Conservation (phyloP, 2,888 invertebrate genomes). For the Alsophila aescularia region DNA sequence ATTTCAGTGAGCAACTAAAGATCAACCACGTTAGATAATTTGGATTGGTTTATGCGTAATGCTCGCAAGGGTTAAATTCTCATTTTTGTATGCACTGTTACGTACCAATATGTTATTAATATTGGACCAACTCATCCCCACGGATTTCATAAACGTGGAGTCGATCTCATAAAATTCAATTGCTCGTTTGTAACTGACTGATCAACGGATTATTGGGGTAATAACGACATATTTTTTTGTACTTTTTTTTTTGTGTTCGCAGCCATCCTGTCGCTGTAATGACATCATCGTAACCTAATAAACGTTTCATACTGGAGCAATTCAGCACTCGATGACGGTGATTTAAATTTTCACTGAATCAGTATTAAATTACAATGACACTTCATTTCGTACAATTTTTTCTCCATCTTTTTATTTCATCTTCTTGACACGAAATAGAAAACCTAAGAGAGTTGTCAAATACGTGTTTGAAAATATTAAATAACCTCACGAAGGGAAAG, state of each 20-base stretch:
- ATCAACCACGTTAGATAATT: slow-evolving; percentile 76
- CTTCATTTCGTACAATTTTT: too few relatives aligned
- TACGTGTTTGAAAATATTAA: slow-evolving; percentile 35
- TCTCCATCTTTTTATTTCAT: too few relatives aligned
- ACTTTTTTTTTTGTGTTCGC: not conserved
- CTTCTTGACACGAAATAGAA: not conserved
- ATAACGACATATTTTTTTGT: not conserved
- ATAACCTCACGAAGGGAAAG: slow-evolving; percentile 33
- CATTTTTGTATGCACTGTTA: slow-evolving; percentile 47
- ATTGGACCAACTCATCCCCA: slow-evolving; percentile 3
- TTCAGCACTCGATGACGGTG: too few relatives aligned
- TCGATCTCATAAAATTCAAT: not conserved
- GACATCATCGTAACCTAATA: too few relatives aligned
- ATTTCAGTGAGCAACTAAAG: slow-evolving; percentile 79
- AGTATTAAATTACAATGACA: too few relatives aligned
- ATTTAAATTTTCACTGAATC: too few relatives aligned
- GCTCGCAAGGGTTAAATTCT: slow-evolving; percentile 52
- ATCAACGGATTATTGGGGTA: too few relatives aligned
- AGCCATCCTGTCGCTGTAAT: too few relatives aligned
- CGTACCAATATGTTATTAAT: slow-evolving; percentile 1
- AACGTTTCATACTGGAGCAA: too few relatives aligned
- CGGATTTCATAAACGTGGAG: not conserved
- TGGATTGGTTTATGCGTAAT: slow-evolving; percentile 69
- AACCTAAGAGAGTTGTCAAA: not conserved
- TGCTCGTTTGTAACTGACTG: not conserved